Base-by-base conservation (phyloP, 2,797 vertebrate genomes). In the Oreochromis mossambicus region DNA sequence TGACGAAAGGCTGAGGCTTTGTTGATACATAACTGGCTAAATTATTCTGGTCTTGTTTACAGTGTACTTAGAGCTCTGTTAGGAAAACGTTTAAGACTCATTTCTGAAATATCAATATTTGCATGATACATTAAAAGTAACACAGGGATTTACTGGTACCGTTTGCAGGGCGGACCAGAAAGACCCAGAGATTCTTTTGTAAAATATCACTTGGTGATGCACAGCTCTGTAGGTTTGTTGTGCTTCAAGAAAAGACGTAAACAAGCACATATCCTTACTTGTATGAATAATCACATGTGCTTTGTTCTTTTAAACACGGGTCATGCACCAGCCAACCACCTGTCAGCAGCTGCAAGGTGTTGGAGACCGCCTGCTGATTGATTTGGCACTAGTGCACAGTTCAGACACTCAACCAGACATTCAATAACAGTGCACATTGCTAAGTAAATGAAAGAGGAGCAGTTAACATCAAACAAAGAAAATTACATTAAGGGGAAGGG, bases 101-200 rank as follows among this genome's bases (percentile, higher is more conserved):
- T 80, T 83, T 52, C 81, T 77, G 54, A 85, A 91, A 86, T 83
- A 89, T 86, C 85, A 92, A 92, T 91, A 93, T 93, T 94, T 94
- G 89, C 83, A 90, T 43, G 84, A 88, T 80, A 83, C 15, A 3
- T 75, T 58, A 78, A 84, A 54, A 77, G 81, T 54, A 87, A 81
- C 81, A 66, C 26, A 21, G 21, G 17, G 36, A 84, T 92, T 91
- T 90, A n/a, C 81, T 63, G 54, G 61, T 29, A 63, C 81, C 52
- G 86, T 83, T 85, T 77, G 24, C 29, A 80, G 77, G 11, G 13
- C 38, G 54, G 51, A 80, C 24, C 43, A 76, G 50, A 77, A 84
- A 46, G 24, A 48, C 68, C 43, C 68, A 50, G 26, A 19, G 43
- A 3, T 75, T 75, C 24, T 51, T 50, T 63, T 77, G 43, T 32